Evolutionary conservation across 1,140 invertebrate genomes (phyloP).

Genomic region (Druon quercuslanigerum): DNA sequence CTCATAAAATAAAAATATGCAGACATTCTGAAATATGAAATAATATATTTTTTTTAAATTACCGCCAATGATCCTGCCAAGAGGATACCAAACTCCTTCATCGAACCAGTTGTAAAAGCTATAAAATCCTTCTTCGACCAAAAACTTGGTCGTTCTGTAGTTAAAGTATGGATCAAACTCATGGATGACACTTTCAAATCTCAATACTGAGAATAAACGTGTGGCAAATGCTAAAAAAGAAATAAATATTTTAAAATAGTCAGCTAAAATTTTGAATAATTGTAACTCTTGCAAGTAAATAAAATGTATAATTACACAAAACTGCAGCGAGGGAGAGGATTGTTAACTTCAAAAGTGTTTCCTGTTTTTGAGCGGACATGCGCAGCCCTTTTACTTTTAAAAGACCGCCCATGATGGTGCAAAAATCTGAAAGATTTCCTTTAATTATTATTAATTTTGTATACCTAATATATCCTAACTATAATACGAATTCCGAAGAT

Average conservation of each 20-base stretch:
- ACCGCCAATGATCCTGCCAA: slow-evolving; percentile 97
- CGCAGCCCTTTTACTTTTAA: slow-evolving; percentile 69
- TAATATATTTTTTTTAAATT: slow-evolving; percentile 45
- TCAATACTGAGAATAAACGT: slow-evolving; percentile 95
- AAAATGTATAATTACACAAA: slow-evolving; percentile 86
- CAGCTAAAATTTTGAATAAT: slow-evolving; percentile 24
- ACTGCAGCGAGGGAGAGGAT: slow-evolving; percentile 94
- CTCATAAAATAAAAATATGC: slow-evolving; percentile 5
- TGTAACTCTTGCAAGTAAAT: slow-evolving; percentile 37
- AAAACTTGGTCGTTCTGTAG: slow-evolving; percentile 95
- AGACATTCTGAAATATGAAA: slow-evolving; percentile 18
- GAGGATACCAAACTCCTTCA: slow-evolving; percentile 98
- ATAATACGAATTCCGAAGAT: no score
- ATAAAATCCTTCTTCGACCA: slow-evolving; percentile 98
- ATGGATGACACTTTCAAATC: slow-evolving; percentile 98
- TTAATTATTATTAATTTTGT: background rate
- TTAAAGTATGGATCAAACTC: slow-evolving; percentile 99
- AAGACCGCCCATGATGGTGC: slow-evolving; percentile 62
- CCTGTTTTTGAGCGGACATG: slow-evolving; percentile 92
- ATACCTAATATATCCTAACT: no score
- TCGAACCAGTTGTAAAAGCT: slow-evolving; percentile 99
- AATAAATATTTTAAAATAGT: slow-evolving; percentile 43
- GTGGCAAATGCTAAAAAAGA: slow-evolving; percentile 93
- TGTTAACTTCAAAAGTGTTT: slow-evolving; percentile 93
- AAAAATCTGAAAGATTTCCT: background rate